Evolutionary conservation across 2,888 invertebrate genomes (phyloP).

Genomic region (Cantharis nigra): DNA sequence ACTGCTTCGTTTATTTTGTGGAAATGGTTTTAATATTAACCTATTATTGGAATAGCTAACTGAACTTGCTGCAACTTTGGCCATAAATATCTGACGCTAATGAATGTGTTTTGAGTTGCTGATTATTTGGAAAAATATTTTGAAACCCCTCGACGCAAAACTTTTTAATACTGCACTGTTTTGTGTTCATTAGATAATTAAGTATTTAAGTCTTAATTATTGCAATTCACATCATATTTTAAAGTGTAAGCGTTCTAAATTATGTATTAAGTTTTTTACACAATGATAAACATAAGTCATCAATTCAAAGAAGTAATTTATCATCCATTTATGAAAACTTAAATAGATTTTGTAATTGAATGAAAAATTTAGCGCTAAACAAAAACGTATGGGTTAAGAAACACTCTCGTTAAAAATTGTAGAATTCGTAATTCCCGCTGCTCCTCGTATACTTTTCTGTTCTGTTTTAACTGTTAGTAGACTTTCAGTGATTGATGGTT

Average conservation of each 20-base stretch:
- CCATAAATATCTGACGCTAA: background rate
- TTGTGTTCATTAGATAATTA: background rate
- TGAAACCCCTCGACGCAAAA: background rate
- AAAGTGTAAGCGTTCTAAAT: background rate
- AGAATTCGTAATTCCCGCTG: conserved; percentile 55
- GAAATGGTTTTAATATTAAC: background rate
- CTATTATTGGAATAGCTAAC: background rate
- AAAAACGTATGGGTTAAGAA: conserved; percentile 39
- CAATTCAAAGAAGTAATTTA: conserved; percentile 44
- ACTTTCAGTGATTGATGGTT: conserved; percentile 56
- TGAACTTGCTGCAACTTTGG: background rate
- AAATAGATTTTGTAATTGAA: conserved; percentile 50
- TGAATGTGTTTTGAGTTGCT: background rate
- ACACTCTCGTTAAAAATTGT: conserved; percentile 51
- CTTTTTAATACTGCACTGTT: background rate
- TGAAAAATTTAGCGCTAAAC: conserved; percentile 49
- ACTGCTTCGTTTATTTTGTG: background rate
- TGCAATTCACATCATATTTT: background rate
- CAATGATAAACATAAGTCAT: conserved; percentile 7
- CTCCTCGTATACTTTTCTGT: conserved; percentile 45
- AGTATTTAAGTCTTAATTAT: background rate
- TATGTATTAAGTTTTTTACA: background rate
- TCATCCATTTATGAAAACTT: conserved; percentile 53
- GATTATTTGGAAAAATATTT: background rate
- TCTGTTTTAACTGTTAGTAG: conserved; percentile 55